These are phyloP conservation scores for Zosterops lateralis DNA, from an alignment of 2,113 vertebrate genomes.

Conservation along the genomic window DNA sequence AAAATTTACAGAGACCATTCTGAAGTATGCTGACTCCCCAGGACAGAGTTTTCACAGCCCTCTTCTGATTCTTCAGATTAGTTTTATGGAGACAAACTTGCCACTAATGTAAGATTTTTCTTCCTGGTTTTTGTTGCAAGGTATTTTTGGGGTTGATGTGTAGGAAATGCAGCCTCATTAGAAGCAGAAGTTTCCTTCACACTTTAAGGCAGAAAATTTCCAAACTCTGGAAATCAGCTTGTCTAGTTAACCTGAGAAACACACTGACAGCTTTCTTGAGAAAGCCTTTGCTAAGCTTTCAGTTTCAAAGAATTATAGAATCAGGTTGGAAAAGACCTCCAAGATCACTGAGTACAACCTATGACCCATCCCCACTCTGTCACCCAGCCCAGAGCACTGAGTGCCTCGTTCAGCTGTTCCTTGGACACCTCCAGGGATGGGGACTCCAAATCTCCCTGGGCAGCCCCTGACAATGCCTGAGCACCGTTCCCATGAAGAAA, in stretches of 20 bases:
- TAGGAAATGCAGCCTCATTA: neutral
- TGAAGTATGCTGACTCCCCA: neutral
- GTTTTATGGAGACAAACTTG: neutral
- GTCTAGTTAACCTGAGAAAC: neutral
- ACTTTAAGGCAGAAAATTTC: neutral
- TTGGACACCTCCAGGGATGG: neutral
- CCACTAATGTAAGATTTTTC: neutral
- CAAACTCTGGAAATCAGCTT: neutral
- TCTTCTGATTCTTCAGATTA: neutral
- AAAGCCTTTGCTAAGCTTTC: neutral
- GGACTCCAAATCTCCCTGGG: neutral
- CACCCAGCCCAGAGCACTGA: neutral
- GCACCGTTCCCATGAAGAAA: neutral
- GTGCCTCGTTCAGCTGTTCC: accelerated
- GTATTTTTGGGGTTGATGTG: neutral
- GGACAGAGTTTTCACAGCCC: neutral
- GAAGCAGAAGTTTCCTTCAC: neutral
- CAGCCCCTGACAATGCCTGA: neutral
- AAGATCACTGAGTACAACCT: neutral
- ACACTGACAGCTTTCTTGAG: neutral
- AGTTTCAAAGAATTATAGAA: neutral
- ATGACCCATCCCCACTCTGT: neutral
- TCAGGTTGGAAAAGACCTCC: neutral
- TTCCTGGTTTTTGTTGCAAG: neutral
- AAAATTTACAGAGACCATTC: neutral